phyloP scores from a whole-genome alignment of 2,888 invertebrate genomes.

The Eilema sororculum region DNA sequence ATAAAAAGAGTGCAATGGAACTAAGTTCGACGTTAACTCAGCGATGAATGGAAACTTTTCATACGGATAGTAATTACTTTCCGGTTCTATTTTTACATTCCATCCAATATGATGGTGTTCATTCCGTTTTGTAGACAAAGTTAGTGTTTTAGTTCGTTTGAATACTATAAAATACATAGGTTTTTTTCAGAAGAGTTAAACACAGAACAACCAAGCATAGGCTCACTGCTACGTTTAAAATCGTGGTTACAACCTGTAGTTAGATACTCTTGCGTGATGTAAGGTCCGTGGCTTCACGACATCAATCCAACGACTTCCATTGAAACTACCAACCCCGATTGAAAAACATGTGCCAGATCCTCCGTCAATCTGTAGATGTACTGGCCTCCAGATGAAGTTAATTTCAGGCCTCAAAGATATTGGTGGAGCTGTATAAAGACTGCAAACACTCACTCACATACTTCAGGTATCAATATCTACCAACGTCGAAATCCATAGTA shows the following conservation, averaged over 20 bases:
- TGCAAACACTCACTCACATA: not conserved
- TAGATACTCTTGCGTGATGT: not conserved
- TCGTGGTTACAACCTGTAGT: too few relatives aligned
- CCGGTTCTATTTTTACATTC: conserved; percentile 57
- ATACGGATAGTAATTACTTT: conserved; percentile 68
- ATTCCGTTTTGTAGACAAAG: conserved; percentile 16
- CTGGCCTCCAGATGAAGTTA: too few relatives aligned
- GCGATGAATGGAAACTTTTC: conserved; percentile 74
- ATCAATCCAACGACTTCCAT: too few relatives aligned
- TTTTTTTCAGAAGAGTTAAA: not conserved
- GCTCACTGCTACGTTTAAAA: too few relatives aligned
- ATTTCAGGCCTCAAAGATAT: not conserved
- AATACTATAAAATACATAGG: too few relatives aligned
- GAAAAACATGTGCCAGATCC: too few relatives aligned
- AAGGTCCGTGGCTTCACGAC: too few relatives aligned
- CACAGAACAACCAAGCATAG: too few relatives aligned
- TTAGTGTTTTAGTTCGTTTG: not conserved
- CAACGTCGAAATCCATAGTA: too few relatives aligned
- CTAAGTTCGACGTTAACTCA: conserved; percentile 75
- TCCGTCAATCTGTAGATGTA: not conserved
- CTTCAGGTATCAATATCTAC: not conserved
- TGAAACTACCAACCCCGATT: too few relatives aligned
- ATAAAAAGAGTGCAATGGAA: conserved; percentile 68
- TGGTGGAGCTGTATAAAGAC: not conserved
- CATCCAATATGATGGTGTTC: conserved; percentile 53